phyloP scores from a whole-genome alignment of 2,888 invertebrate genomes.

The Crossocerus cetratus region DNA sequence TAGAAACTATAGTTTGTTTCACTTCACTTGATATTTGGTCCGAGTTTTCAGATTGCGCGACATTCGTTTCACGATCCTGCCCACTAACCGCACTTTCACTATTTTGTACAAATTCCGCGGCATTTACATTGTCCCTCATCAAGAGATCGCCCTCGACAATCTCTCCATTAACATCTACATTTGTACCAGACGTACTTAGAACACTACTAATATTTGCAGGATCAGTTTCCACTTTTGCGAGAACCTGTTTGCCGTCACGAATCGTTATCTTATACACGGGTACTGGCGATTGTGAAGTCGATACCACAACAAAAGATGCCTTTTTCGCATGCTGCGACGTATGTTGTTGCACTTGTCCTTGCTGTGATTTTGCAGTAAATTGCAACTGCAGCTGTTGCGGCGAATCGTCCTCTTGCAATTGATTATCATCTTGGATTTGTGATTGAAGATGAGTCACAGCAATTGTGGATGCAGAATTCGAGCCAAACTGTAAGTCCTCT shows the following conservation, averaged over 20 bases:
- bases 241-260: constrained; percentile 85
- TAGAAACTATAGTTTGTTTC: constrained; percentile 62
- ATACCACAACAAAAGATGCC: constrained; percentile 66
- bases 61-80: constrained; percentile 42
- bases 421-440: constrained; percentile 33
- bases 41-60: constrained; percentile 50
- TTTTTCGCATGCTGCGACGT: constrained; percentile 55
- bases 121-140: constrained; percentile 63
- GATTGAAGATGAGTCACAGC: constrained; percentile 44
- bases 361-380: constrained; percentile 55
- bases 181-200: constrained; percentile 57
- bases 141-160: constrained; percentile 45
- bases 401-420: constrained; percentile 42
- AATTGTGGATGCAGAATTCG: constrained; percentile 40
- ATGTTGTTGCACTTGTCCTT: constrained; percentile 55
- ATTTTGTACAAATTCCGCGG: constrained; percentile 50
- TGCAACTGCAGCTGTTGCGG: constrained; percentile 60
- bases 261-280: constrained; percentile 82
- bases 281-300: constrained; percentile 59
- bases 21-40: constrained; percentile 63
- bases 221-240: constrained; percentile 80
- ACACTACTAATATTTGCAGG: constrained; percentile 67
- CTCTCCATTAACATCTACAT: constrained; percentile 64
- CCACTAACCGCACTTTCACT: constrained; percentile 55
- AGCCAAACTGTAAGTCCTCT: constrained; percentile 57